Base-by-base conservation (phyloP, 2,113 vertebrate species). In the Mustelus asterias region DNA sequence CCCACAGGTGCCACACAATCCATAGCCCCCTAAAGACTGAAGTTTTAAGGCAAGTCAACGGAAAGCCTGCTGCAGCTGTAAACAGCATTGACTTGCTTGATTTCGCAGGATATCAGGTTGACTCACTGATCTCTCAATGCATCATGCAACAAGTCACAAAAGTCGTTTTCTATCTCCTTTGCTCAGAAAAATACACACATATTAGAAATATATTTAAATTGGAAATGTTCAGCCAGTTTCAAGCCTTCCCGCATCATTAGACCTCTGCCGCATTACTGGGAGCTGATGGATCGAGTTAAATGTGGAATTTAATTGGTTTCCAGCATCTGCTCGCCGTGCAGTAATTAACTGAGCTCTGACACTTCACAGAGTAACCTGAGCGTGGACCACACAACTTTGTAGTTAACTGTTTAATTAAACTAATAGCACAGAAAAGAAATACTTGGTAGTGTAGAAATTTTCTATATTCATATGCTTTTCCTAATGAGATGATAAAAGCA, bases 381-480 rank as follows among this genome's bases (percentile, higher is more conserved):
- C 14, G 89, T 93, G 96, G 96, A 96, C 58, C 96, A 85, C 95
- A 37, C 85, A 16, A 80, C 89, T 80, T 96, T 96, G 96, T 85
- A 96, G 95, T 96, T 96, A 95, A 96, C 94, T 72, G 89, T 95
- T 95, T 95, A 95, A 95, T 72, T 70, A 72, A 72, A 72, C 94
- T 60, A 76, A 96, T 58, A 63, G 95, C 94, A 80, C 90, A 37
- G 94, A 70, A 96, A 96, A 95, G 24, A 95, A 76, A 95, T 95
- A 94, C 65, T 94, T 94, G 89, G 96, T 96, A 93, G 80, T 80
- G 89, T 96, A 54, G 92, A 26, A 95, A 72, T 96, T 96, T 94
- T 96, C 95, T 96, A 80, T 90, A 92, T 65, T 95, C 58, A 95
- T 95, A 95, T 86, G 80, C 92, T 96, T 96, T 63, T 96, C 96